Percentiles rank a stretch among this genome's conserved stretches.
Conservation (phyloP, 2,797 vertebrate species). For the Odontamblyopus rebecca region DNA sequence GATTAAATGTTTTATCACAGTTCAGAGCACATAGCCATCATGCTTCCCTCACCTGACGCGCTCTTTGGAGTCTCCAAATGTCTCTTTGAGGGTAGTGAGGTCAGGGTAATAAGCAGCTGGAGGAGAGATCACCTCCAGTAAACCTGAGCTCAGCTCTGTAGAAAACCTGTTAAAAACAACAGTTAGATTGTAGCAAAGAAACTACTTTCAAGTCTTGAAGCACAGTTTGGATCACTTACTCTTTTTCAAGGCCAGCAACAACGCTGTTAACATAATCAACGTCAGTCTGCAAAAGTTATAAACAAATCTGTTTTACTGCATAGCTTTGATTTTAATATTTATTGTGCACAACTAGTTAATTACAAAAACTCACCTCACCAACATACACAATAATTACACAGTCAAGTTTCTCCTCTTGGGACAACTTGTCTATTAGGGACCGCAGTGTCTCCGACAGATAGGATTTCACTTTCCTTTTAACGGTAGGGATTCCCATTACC, state of each 20-base stretch:
- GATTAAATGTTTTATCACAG: constrained; percentile 20
- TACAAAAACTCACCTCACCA: constrained; percentile 88
- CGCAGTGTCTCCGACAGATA: constrained; percentile 96
- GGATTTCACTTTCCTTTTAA: constrained; percentile 97
- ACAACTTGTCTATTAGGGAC: constrained; percentile 95
- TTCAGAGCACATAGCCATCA: neutral
- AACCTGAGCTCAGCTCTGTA: constrained; percentile 90
- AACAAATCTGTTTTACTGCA: neutral
- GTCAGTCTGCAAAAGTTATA: constrained; percentile 81
- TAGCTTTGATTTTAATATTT: neutral
- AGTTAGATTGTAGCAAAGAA: neutral
- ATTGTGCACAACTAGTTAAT: neutral
- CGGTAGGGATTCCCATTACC: constrained; percentile 99
- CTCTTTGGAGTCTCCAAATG: constrained; percentile 97
- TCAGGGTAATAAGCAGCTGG: constrained; percentile 94
- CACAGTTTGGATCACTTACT: constrained; percentile 79
- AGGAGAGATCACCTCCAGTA: constrained; percentile 96
- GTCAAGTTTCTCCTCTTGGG: constrained; percentile 93
- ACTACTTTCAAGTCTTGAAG: neutral
- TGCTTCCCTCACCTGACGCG: constrained; percentile 86
- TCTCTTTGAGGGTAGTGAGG: constrained; percentile 92
- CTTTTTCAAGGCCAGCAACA: constrained; percentile 89
- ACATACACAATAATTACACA: constrained; percentile 96
- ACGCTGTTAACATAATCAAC: constrained; percentile 89
- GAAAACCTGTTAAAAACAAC: constrained; percentile 82